Percentiles rank a stretch among this genome's conserved stretches.
Evolutionary conservation across 1,140 invertebrate genomes (phyloP).

Genomic region (Aphis gossypii): DNA sequence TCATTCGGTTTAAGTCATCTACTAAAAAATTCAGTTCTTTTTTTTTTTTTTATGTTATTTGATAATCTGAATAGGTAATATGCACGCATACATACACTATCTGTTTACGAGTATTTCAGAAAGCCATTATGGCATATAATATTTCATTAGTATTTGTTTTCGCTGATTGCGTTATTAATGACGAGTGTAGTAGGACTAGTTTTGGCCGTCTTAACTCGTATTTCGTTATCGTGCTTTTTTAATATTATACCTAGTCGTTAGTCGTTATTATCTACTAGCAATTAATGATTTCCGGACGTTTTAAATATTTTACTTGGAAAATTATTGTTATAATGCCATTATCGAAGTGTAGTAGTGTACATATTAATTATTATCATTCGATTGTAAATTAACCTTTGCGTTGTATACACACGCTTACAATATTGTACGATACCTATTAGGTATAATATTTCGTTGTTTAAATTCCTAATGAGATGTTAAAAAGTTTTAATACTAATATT

Average conservation of each 20-base stretch:
- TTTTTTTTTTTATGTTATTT: too few relatives aligned
- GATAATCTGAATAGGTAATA: too few relatives aligned
- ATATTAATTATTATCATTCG: background rate
- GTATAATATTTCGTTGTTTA: background rate
- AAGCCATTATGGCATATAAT: too few relatives aligned
- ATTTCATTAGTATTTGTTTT: too few relatives aligned
- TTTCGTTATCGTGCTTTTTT: background rate
- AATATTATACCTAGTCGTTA: background rate
- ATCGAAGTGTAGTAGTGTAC: background rate
- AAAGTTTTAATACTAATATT: background rate
- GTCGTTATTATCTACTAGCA: background rate
- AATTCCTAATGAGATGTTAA: background rate
- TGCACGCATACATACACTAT: too few relatives aligned
- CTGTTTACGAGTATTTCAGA: too few relatives aligned
- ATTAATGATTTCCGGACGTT: background rate
- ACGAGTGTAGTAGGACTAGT: too few relatives aligned
- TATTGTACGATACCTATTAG: background rate
- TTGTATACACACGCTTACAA: background rate
- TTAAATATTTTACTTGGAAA: background rate
- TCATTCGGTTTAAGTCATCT: too few relatives aligned
- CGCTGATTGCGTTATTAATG: too few relatives aligned
- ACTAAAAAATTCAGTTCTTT: too few relatives aligned
- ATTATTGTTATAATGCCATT: background rate
- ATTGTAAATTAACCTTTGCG: background rate
- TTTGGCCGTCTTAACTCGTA: background rate